A percentile compares a stretch with the other conserved stretches of the same genome.
phyloP scores from a whole-genome alignment of 35 echinoderm and acorn worm genomes.

The Holothuria glaberrima region DNA sequence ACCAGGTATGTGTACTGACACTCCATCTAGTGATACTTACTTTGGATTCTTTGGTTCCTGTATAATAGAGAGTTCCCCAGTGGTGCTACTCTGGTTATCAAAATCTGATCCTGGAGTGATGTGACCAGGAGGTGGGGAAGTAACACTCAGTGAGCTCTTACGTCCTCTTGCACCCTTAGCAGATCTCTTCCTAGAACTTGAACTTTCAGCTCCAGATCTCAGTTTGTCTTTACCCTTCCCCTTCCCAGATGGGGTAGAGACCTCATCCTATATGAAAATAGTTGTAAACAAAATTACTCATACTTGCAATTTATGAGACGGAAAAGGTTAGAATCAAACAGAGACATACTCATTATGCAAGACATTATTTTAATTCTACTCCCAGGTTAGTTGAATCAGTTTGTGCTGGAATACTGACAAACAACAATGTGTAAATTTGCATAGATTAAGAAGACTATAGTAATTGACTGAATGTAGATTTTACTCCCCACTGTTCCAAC shows the following conservation, averaged over 20 bases:
- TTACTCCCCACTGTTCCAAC: too few species aligned
- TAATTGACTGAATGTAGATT: too few species aligned
- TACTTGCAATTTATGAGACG: neutral
- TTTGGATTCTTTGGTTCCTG: constrained; percentile 93
- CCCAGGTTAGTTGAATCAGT: too few species aligned
- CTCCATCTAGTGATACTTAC: constrained; percentile 41
- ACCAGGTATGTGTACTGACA: too few species aligned
- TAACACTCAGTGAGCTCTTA: constrained; percentile 84
- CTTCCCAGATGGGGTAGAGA: constrained; percentile 82
- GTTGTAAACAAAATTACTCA: neutral
- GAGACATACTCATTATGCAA: neutral
- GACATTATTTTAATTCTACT: too few species aligned
- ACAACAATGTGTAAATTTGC: too few species aligned
- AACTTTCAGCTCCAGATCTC: constrained; percentile 80
- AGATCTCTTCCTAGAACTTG: constrained; percentile 74
- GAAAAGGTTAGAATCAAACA: neutral
- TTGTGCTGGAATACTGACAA: too few species aligned
- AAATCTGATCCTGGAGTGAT: constrained; percentile 90
- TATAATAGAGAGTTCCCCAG: constrained; percentile 82
- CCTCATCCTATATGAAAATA: constrained; percentile 72
- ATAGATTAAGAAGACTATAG: too few species aligned
- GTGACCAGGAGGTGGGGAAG: constrained; percentile 88
- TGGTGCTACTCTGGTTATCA: constrained; percentile 90
- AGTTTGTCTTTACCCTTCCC: constrained; percentile 90
- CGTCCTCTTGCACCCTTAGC: constrained; percentile 81